Evolutionary conservation across 1,140 invertebrate species (phyloP), one percentile per base, ranked within the genome.

Genomic region (Heliconius hermathena): DNA sequence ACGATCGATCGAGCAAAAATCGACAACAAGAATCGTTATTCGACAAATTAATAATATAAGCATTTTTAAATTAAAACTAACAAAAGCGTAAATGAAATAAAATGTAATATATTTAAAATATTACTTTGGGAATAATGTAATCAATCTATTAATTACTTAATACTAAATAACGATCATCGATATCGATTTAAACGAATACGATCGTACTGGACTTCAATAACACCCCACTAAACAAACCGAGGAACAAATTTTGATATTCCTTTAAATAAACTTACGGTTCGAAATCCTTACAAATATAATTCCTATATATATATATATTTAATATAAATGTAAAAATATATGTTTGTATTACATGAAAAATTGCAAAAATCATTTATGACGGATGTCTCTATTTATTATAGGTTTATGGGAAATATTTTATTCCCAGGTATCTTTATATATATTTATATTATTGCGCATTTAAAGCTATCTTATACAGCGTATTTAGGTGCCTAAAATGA

Each of bases 381-480:
- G 3, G 26, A 66, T 22, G 4, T 13, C 60, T 66, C 60, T 66
- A 29, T 66, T 22, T 66, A 29, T 66, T 22, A 66, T 18, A 66
- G 8, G 54, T 57, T 26, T 66, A 22, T 16, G 60, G 60, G 22
- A 26, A 22, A 66, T 16, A 13, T 66, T 66, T 66, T 29, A 66
- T 13, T 66, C 60, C 60, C 26, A 29, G 9, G 60, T 3, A 26
- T 66, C 16, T 16, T 8, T 52, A 16, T 16, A 60, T 60, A 60
- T 22, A n/a, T 11, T 41, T 75, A n/a, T 75, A 74, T 75, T 75
- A 75, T 75, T 75, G 74, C 74, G 57, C 74, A 75, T 75, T 75
- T 75, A 75, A 75, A 75, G 74, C 74, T 75, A 60, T 75, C 74
- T 75, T 75, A 75, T 75, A 75, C 29, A 75, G 5, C 8, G 54